phyloP scores from a whole-genome alignment of 2,888 invertebrate genomes.

The Junonia oenone region DNA sequence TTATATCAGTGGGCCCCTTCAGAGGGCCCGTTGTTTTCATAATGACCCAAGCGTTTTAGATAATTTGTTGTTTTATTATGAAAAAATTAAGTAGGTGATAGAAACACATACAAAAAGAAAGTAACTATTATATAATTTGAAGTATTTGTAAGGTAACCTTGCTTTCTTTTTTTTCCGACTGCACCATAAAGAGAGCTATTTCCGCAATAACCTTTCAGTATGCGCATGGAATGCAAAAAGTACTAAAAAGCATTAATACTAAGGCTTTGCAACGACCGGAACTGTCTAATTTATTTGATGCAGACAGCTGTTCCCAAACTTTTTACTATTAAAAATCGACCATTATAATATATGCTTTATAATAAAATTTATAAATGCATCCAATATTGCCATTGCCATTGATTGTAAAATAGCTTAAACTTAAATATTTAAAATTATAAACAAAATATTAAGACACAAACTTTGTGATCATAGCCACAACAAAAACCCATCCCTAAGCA shows the following conservation, averaged over 20 bases:
- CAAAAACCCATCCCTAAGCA: background rate
- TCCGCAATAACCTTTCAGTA: background rate
- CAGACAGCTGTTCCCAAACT: slow-evolving; percentile 47
- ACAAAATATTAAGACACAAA: background rate
- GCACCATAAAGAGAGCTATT: too few species aligned
- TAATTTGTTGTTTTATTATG: slow-evolving; percentile 10
- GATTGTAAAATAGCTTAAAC: background rate
- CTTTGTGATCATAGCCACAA: background rate
- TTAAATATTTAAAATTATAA: background rate
- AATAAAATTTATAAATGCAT: too few species aligned
- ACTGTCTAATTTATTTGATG: slow-evolving; percentile 41
- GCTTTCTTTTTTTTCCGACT: too few species aligned
- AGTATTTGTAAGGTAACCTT: background rate
- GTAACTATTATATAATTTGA: background rate
- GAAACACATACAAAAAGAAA: background rate
- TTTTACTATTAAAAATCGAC: slow-evolving; percentile 6
- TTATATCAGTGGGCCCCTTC: slow-evolving; percentile 41
- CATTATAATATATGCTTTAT: too few species aligned
- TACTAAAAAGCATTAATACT: background rate
- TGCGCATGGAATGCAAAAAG: background rate
- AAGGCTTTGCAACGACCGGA: slow-evolving; percentile 16
- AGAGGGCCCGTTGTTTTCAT: slow-evolving; percentile 24
- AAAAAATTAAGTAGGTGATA: background rate
- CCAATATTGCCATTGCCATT: background rate
- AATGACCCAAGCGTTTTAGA: slow-evolving; percentile 14